Evolutionary conservation across 2,113 vertebrate genomes (phyloP).

Genomic region (Menidia beryllina): DNA sequence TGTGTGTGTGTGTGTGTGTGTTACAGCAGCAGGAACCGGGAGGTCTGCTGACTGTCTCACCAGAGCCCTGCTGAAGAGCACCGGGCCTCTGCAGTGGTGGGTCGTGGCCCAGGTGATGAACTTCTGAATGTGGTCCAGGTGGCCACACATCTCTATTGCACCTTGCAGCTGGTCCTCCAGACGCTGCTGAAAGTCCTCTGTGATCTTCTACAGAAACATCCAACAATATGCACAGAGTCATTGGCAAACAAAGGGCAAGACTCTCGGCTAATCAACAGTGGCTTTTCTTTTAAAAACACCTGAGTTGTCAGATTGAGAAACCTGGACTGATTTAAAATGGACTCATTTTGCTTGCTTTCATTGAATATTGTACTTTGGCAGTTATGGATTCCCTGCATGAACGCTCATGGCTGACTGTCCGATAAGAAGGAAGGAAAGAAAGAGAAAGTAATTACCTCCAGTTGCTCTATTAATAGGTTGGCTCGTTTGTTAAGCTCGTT

Average conservation of each 20-base stretch:
- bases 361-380: conserved; percentile 42
- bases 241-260: conserved; percentile 15
- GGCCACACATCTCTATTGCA: conserved; percentile 89
- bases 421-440: conserved; percentile 54
- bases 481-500: conserved; percentile 97
- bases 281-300: conserved; percentile 27
- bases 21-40: background rate
- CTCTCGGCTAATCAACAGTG: conserved; percentile 17
- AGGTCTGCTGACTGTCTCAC: conserved; percentile 70
- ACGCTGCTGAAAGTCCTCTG: conserved; percentile 89
- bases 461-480: conserved; percentile 94
- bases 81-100: conserved; percentile 89
- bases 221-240: conserved; percentile 13
- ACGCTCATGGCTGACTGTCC: conserved; percentile 58
- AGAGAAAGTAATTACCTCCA: conserved; percentile 89
- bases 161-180: conserved; percentile 94
- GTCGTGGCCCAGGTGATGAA: conserved; percentile 95
- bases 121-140: conserved; percentile 96
- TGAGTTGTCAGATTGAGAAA: conserved; percentile 45
- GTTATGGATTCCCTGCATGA: conserved; percentile 53
- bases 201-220: conserved; percentile 85
- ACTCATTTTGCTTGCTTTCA: conserved; percentile 50
- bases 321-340: conserved; percentile 58
- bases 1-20: conserved; percentile 9
- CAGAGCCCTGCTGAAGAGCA: conserved; percentile 97